Evolutionary conservation across 2,888 invertebrate genomes (phyloP), one percentile per base, ranked within the genome.

Genomic region (Nomada hirtipes): DNA sequence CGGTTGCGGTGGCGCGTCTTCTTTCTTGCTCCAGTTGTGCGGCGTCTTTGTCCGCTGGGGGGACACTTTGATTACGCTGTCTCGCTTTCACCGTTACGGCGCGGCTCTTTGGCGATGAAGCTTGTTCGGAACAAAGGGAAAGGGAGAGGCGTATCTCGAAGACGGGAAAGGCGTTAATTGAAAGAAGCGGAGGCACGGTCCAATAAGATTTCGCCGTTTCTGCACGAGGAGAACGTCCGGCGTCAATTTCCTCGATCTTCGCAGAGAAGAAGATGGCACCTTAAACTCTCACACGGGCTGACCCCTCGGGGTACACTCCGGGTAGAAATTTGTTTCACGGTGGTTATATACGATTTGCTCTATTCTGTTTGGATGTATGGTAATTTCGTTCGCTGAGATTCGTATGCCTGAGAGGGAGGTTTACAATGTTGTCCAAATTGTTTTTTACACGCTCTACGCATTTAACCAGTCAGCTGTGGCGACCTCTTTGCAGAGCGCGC

Each of bases 131-230:
- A 90, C 85, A 89, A 87, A 83, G 79, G 60, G 73, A 79, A 81
- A 80, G 82, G 80, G 79, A 63, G 76, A 76, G 75, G 70, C 73
- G 86, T 85, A 88, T 86, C 85, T 72, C 76, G 78, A 84, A 85
- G 74, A 82, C 79, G 83, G 81, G 80, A 88, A 85, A 90, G 89
- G 91, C 89, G 91, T 91, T 91, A 91, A 91, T 91, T 91, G 91
- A 91, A 91, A 91, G 90, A 85, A 91, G 85, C 59, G 71, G 55
- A 83, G 88, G 82, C 86, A 79, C 53, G 86, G 78, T 73, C 84
- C 86, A 72, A 78, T 73, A 80, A 89, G 85, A 88, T 86, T 84
- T 81, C 83, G 75, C 71, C 82, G 76, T 68, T 60, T 47, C 81
- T 61, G 10, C 63, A 63, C 68, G 72, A 64, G 65, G 47, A 42